Evolutionary conservation across 2,113 vertebrate genomes (phyloP).

Genomic region (Rhadina sibilatrix): DNA sequence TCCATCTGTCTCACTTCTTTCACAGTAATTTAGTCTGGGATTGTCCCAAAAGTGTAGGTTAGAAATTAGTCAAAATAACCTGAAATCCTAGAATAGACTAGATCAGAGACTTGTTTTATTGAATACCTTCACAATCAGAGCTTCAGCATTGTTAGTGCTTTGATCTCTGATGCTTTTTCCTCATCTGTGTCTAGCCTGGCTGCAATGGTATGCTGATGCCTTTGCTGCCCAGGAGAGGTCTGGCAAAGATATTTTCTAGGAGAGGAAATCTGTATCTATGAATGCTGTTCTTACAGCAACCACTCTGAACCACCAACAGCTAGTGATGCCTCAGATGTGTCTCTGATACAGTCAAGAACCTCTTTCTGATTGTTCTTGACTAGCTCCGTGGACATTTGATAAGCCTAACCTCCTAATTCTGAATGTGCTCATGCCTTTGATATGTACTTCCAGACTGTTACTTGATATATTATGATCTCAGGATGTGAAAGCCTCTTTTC

Average conservation of each 20-base stretch:
- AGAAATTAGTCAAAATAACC: constrained; percentile 25
- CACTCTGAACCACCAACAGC: not conserved
- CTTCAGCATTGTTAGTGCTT: not conserved
- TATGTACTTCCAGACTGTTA: not conserved
- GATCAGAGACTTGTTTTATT: not conserved
- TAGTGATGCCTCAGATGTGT: not conserved
- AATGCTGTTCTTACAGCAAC: not conserved
- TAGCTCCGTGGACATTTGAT: not conserved
- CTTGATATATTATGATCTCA: not conserved
- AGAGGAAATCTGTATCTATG: not conserved
- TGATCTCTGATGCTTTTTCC: not conserved
- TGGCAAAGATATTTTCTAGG: not conserved
- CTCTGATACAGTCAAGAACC: not conserved
- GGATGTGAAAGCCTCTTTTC: not conserved
- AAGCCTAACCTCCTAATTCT: not conserved
- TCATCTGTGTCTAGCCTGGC: not conserved
- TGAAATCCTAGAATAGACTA: not conserved
- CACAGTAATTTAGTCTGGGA: constrained; percentile 5
- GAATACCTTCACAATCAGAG: not conserved
- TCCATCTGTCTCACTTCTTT: constrained; percentile 12
- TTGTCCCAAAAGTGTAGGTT: not conserved
- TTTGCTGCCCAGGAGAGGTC: not conserved
- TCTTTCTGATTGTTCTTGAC: not conserved
- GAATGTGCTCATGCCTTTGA: not conserved
- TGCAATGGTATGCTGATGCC: not conserved